Percentiles rank a stretch among this genome's conserved stretches.
Evolutionary conservation across 1,140 invertebrate genomes (phyloP).

Genomic region (Tetramorium parvispinum): DNA sequence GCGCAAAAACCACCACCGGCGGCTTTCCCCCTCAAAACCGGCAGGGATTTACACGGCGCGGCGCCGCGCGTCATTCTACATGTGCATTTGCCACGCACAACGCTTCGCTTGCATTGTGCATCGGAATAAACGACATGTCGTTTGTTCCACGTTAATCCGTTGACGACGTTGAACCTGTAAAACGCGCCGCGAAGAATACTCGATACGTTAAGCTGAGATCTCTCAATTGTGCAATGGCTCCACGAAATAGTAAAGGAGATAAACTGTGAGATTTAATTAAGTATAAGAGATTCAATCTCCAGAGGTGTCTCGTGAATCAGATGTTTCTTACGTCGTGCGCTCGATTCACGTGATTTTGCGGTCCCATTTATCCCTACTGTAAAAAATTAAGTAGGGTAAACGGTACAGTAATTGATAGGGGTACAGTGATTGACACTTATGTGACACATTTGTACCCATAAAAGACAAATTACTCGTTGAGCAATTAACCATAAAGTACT

Average conservation of each 20-base stretch:
- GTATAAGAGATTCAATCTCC: background rate
- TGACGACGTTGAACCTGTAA: background rate
- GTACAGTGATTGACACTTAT: too few relatives aligned
- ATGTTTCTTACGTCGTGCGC: background rate
- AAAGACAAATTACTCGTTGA: too few relatives aligned
- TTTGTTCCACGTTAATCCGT: constrained; percentile 30
- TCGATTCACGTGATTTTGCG: background rate
- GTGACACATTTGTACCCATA: too few relatives aligned
- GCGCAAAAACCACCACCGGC: constrained; percentile 58
- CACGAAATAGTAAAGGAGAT: background rate
- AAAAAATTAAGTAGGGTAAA: too few relatives aligned
- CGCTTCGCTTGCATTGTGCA: constrained; percentile 7
- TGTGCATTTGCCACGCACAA: constrained; percentile 33
- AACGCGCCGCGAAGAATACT: background rate
- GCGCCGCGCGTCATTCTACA: background rate
- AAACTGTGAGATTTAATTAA: background rate
- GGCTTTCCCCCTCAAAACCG: constrained; percentile 59
- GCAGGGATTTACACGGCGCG: constrained; percentile 47
- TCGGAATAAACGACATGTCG: constrained; percentile 14
- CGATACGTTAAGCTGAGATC: background rate
- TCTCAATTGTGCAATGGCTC: background rate
- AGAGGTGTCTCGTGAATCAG: background rate
- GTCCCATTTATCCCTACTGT: background rate
- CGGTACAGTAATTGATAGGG: too few relatives aligned
- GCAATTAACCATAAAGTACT: too few relatives aligned